phyloP scores from a whole-genome alignment of 1,140 invertebrate genomes.

The Drosophila paulistorum region DNA sequence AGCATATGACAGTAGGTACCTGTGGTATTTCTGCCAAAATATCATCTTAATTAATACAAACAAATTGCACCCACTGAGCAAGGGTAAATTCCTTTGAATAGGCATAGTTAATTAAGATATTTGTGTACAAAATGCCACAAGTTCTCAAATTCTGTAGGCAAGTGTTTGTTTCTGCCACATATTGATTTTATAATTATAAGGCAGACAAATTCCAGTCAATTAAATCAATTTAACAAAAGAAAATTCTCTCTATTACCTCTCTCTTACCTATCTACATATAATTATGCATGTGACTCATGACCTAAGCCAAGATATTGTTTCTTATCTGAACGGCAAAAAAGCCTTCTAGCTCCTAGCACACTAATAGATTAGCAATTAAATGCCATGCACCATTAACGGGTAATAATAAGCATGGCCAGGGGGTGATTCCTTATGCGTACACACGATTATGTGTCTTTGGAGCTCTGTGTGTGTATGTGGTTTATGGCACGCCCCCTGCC shows the following conservation, averaged over 20 bases:
- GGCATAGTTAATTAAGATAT: conserved; percentile 47
- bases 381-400: conserved; percentile 73
- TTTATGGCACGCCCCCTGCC: conserved; percentile 52
- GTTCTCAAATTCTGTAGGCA: conserved; percentile 37
- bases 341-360: conserved; percentile 23
- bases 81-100: conserved; percentile 38
- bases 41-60: conserved; percentile 11
- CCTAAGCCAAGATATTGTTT: conserved; percentile 30
- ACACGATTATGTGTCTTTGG: not conserved
- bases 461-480: conserved; percentile 31
- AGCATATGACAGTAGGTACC: not conserved
- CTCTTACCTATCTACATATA: not conserved
- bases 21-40: not conserved
- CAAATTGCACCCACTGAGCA: conserved; percentile 1
- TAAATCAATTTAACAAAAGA: conserved; percentile 47
- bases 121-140: conserved; percentile 7
- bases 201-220: conserved; percentile 55
- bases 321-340: conserved; percentile 44
- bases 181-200: conserved; percentile 61
- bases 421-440: conserved; percentile 13
- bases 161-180: conserved; percentile 30
- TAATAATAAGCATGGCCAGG: conserved; percentile 57
- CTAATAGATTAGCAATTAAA: conserved; percentile 78
- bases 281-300: conserved; percentile 26
- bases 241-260: conserved; percentile 6